These are phyloP conservation scores for Drosophila maculinotata DNA, from an alignment of 2,888 invertebrate genomes.

Conservation along the genomic window DNA sequence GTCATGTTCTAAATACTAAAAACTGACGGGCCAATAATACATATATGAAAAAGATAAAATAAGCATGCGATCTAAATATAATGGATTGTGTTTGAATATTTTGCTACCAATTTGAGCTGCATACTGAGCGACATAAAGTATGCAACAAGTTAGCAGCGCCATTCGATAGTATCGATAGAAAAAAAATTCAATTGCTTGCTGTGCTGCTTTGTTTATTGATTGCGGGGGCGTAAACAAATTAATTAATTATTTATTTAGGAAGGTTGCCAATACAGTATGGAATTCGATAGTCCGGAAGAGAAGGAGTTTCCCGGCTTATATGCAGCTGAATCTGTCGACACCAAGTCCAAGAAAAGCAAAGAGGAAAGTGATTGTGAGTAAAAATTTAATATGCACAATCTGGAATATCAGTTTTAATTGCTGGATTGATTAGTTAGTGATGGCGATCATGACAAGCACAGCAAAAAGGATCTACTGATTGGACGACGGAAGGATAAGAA, in stretches of 20 bases:
- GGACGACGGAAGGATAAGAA: slow-evolving; percentile 94
- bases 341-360: slow-evolving; percentile 85
- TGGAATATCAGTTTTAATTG: slow-evolving; percentile 32
- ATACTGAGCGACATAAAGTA: background rate
- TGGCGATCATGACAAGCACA: slow-evolving; percentile 91
- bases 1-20: too few species aligned
- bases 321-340: slow-evolving; percentile 89
- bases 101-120: too few species aligned
- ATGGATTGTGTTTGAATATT: too few species aligned
- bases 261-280: slow-evolving; percentile 69
- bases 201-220: slow-evolving; percentile 56
- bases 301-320: slow-evolving; percentile 96
- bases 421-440: slow-evolving; percentile 89
- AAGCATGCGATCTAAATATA: too few species aligned
- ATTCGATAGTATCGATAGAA: slow-evolving; percentile 11
- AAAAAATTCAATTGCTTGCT: slow-evolving; percentile 14
- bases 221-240: slow-evolving; percentile 51
- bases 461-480: slow-evolving; percentile 91
- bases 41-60: too few species aligned
- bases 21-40: too few species aligned
- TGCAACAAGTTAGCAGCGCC: slow-evolving; percentile 13
- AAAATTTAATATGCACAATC: slow-evolving; percentile 3
- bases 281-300: slow-evolving; percentile 91
- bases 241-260: slow-evolving; percentile 36
- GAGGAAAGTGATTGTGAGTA: slow-evolving; percentile 93